Evolutionary conservation across 2,113 vertebrate species (phyloP).

Genomic region (Propithecus coquereli): DNA sequence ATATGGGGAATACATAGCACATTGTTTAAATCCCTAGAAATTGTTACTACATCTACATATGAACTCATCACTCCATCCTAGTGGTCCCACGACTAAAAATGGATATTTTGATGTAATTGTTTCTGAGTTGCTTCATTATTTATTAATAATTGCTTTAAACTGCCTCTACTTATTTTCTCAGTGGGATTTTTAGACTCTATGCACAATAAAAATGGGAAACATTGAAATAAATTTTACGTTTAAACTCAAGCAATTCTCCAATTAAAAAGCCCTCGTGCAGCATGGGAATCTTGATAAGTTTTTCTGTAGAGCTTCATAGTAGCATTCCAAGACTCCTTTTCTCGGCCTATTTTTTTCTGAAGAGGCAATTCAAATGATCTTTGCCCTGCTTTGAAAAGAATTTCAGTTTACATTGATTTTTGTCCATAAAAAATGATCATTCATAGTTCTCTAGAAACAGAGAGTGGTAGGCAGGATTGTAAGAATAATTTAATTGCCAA

Average conservation of each 20-base stretch:
- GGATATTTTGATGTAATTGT: slow-evolving; percentile 87
- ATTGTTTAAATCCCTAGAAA: slow-evolving; percentile 80
- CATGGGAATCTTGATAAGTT: not conserved
- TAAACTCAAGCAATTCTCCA: not conserved
- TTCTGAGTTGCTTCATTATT: slow-evolving; percentile 88
- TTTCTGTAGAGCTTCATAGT: not conserved
- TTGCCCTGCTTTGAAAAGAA: slow-evolving; percentile 1
- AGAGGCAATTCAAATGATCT: not conserved
- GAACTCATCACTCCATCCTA: slow-evolving; percentile 77
- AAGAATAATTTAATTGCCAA: not conserved
- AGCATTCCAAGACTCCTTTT: not conserved
- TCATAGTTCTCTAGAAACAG: not conserved
- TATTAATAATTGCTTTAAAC: slow-evolving; percentile 91
- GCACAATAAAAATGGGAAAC: not conserved
- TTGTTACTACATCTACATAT: slow-evolving; percentile 69
- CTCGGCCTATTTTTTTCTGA: slow-evolving; percentile 8
- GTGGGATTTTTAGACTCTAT: slow-evolving; percentile 45
- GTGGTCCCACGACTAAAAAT: slow-evolving; percentile 80
- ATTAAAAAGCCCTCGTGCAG: not conserved
- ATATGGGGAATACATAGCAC: slow-evolving; percentile 26
- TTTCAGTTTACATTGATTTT: not conserved
- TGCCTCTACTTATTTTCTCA: slow-evolving; percentile 71
- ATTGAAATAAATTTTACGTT: not conserved
- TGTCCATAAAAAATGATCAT: not conserved
- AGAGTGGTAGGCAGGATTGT: not conserved